Evolutionary conservation across 2,797 vertebrate genomes (phyloP).

Genomic region (Eidolon dupreanum): DNA sequence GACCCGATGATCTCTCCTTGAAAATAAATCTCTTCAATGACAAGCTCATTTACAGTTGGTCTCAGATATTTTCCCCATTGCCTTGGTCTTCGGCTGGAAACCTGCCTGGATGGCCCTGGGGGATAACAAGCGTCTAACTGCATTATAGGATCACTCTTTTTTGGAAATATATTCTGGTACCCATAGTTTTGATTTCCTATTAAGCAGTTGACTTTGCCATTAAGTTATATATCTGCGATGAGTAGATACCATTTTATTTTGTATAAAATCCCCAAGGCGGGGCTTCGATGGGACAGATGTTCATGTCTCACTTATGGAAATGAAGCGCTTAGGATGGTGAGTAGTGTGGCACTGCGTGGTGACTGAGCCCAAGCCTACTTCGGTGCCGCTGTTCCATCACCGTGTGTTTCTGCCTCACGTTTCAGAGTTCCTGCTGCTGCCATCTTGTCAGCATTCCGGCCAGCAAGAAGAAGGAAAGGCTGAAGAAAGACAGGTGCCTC

Average conservation of each 20-base stretch:
- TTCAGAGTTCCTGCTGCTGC: neutral
- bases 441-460: neutral
- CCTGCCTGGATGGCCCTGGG: neutral
- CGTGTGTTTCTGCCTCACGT: neutral
- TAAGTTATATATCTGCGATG: neutral
- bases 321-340: neutral
- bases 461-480: neutral
- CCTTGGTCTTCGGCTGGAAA: slow-evolving; percentile 27
- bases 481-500: neutral
- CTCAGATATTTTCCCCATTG: neutral
- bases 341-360: fast-evolving
- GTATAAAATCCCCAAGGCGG: neutral
- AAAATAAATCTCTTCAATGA: slow-evolving; percentile 56
- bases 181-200: slow-evolving; percentile 18
- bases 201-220: slow-evolving; percentile 21
- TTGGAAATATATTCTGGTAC: neutral
- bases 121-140: neutral
- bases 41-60: neutral
- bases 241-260: neutral
- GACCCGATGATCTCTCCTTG: slow-evolving; percentile 36
- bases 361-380: neutral
- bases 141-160: neutral
- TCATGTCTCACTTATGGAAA: neutral
- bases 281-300: neutral
- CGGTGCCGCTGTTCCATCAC: neutral